Base-by-base conservation (phyloP, 2,113 vertebrate genomes). In the Laterallus jamaicensis region DNA sequence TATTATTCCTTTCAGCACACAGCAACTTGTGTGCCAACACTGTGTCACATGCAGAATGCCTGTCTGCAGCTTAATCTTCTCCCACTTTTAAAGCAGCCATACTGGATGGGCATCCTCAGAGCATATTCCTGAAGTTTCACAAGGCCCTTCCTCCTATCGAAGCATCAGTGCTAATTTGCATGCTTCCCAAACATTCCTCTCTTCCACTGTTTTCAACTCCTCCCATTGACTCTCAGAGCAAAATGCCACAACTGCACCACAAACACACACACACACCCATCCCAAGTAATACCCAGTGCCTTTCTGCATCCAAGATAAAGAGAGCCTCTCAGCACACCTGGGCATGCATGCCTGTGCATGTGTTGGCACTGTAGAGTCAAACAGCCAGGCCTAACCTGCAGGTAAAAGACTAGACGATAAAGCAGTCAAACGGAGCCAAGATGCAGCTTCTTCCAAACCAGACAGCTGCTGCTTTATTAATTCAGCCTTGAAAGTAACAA, bases 161-260 rank as follows among this genome's bases (percentile, higher is more conserved):
- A 84, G 47, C 8, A 42, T 5, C 26, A 29, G 18, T 2, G 19
- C 3, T 35, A 54, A 42, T 21, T 25, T 2, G 0, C 2, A 3
- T 1, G 0, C 9, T 52, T 6, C 16, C 22, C 63, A 49, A 24
- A 29, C 22, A 7, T 12, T 44, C 35, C 10, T 12, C 54, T 56
- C 11, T 59, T 26, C n/a, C n/a, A 6, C 15, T 10, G 10, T 17
- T 84, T 59, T 28, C 5, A 2, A 28, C 29, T 56, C 28, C 10
- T n/a, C 15, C 3, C 1, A 12, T 10, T 22, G 31, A 78, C 20
- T 10, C 44, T 3, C 18, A 54, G 10, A 76, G 8, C 35, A 56
- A 79, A 75, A 39, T 0, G 0, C 21, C 21, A 35, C 44, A 47
- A 47, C 17, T 19, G 44, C 44, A 47, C 17, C 44, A 47, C 44